Percentiles rank a stretch among this genome's conserved stretches.
Evolutionary conservation across 1,140 invertebrate genomes (phyloP).

Genomic region (Eriosoma lanigerum): DNA sequence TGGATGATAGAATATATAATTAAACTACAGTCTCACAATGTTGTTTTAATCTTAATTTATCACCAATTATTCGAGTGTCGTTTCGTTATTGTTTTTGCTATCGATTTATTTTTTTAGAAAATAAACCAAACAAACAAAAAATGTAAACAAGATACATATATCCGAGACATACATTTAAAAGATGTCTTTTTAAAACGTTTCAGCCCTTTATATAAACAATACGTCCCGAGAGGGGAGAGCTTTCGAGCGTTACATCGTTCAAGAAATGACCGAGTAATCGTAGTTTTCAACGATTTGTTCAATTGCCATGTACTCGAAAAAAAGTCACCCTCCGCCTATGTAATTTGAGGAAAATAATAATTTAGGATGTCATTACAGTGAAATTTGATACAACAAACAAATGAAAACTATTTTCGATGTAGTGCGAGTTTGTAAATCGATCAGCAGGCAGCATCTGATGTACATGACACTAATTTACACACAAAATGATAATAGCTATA

Average conservation of each 20-base stretch:
- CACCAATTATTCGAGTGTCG: background rate
- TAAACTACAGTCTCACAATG: too few relatives aligned
- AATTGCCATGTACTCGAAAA: conserved; percentile 12
- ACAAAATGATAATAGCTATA: too few relatives aligned
- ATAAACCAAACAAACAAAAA: conserved; percentile 14
- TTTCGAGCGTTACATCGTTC: conserved; percentile 40
- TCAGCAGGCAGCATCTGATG: background rate
- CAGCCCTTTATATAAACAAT: conserved; percentile 29
- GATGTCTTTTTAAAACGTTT: conserved; percentile 39
- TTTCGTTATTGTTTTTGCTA: background rate
- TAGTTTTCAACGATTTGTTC: conserved; percentile 38
- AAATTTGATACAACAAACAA: conserved; percentile 2
- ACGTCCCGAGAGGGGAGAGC: conserved; percentile 3
- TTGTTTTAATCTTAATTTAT: too few relatives aligned
- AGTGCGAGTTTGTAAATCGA: background rate
- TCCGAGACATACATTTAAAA: conserved; percentile 30
- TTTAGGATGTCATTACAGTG: conserved; percentile 3
- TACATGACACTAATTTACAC: background rate
- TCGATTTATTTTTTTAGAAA: background rate
- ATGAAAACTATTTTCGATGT: background rate
- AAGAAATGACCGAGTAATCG: conserved; percentile 35
- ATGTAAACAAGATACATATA: conserved; percentile 11
- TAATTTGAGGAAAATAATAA: conserved; percentile 23
- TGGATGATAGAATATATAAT: too few relatives aligned
- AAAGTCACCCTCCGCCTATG: conserved; percentile 37